phyloP scores from a whole-genome alignment of 2,113 vertebrate genomes.

The Asarcornis scutulata region DNA sequence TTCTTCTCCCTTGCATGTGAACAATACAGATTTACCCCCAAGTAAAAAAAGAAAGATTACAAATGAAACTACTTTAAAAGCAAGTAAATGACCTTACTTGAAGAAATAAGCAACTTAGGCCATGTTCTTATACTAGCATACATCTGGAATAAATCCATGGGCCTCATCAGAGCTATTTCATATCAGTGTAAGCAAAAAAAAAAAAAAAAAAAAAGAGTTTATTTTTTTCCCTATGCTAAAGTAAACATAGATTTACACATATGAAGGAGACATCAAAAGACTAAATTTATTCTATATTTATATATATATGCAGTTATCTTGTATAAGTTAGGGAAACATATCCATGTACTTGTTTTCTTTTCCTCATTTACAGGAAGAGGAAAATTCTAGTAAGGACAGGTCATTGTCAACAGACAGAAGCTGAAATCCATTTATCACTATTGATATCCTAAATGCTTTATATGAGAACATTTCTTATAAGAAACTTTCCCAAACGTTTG shows the following conservation, averaged over 20 bases:
- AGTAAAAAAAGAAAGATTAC: background rate
- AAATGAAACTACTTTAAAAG: background rate
- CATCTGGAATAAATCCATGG: background rate
- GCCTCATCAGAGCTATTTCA: background rate
- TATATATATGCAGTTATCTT: background rate
- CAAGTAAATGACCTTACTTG: background rate
- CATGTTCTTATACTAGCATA: background rate
- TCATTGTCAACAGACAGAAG: background rate
- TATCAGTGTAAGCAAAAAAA: background rate
- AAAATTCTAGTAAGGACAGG: background rate
- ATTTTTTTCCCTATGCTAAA: background rate
- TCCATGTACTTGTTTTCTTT: background rate
- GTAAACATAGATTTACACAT: background rate
- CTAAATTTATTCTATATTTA: background rate
- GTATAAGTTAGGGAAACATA: background rate
- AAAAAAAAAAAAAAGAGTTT: background rate
- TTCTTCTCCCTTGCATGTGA: background rate
- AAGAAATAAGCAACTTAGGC: background rate
- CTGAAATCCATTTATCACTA: background rate
- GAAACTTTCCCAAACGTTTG: background rate
- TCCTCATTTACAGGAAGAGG: background rate
- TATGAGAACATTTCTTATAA: background rate
- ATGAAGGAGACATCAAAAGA: background rate
- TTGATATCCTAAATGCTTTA: background rate
- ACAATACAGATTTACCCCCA: background rate